Evolutionary conservation across 2,113 vertebrate species (phyloP).

Genomic region (Nothocercus nigrocapillus): DNA sequence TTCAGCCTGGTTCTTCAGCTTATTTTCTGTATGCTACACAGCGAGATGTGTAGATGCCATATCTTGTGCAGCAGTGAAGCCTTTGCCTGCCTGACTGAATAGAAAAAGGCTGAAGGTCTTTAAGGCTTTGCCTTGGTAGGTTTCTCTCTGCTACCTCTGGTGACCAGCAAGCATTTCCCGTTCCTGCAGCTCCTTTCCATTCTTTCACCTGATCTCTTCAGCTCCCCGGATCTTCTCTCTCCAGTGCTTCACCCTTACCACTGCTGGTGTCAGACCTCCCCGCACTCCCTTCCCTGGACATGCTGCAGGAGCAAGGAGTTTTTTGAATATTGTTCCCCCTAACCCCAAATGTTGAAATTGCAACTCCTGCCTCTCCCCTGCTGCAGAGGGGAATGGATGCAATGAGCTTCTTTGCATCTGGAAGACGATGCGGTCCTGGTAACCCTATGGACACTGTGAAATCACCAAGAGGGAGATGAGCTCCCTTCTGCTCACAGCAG

Average conservation of each 20-base stretch:
- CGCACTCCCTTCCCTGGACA: background rate
- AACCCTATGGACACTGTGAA: background rate
- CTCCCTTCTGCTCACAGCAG: background rate
- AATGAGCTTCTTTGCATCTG: background rate
- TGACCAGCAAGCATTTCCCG: background rate
- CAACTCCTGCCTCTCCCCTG: background rate
- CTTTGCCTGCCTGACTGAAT: background rate
- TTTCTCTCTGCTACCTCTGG: background rate
- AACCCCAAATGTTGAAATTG: background rate
- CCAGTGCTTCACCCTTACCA: background rate
- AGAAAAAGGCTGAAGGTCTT: fast-evolving
- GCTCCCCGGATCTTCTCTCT: background rate
- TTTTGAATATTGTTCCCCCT: background rate
- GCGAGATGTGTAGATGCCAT: background rate
- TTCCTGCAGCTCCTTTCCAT: background rate
- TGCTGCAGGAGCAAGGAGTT: conserved; percentile 30
- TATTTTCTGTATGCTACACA: background rate
- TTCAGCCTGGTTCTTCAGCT: fast-evolving
- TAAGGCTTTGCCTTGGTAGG: background rate
- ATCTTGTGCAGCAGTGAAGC: background rate
- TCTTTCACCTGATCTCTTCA: background rate
- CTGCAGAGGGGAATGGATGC: background rate
- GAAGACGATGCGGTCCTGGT: background rate
- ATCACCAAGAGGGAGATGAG: background rate
- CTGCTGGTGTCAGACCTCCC: conserved; percentile 15